A percentile compares a stretch with the other conserved stretches of the same genome.
phyloP scores from a whole-genome alignment of 2,888 invertebrate species.

The Parasteatoda lunata region DNA sequence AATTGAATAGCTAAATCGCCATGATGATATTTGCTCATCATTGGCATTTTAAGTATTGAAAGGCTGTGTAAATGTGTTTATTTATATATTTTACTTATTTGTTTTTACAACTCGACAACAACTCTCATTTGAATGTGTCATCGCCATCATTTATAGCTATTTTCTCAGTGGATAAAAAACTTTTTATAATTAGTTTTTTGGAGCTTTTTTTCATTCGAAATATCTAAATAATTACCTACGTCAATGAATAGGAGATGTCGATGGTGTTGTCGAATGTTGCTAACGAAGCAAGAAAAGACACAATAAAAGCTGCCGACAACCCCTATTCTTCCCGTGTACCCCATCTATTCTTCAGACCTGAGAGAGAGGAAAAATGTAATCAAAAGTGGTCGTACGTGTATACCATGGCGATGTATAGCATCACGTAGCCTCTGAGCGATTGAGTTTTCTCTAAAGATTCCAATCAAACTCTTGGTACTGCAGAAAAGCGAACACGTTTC shows the following conservation, averaged over 20 bases:
- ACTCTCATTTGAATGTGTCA: no score
- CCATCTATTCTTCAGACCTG: background rate
- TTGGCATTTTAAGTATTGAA: no score
- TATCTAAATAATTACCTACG: background rate
- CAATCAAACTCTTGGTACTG: slow-evolving; percentile 35
- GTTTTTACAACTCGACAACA: no score
- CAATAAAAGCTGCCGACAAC: background rate
- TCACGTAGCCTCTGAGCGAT: slow-evolving; percentile 51
- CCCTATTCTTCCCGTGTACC: background rate
- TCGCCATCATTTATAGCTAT: no score
- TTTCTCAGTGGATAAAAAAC: no score
- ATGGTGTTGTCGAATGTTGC: background rate
- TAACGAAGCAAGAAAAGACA: slow-evolving; percentile 17
- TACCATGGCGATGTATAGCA: slow-evolving; percentile 22
- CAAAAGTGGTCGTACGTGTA: slow-evolving; percentile 31
- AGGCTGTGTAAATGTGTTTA: no score
- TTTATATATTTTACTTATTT: no score
- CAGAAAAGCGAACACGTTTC: slow-evolving; percentile 51
- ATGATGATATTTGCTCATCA: no score
- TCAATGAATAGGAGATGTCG: background rate
- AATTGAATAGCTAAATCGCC: no score
- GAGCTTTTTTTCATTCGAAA: no score
- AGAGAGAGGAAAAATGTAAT: slow-evolving; percentile 22
- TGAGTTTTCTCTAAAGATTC: slow-evolving; percentile 59
- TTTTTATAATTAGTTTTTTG: no score